Evolutionary conservation across 2,113 vertebrate genomes (phyloP), one percentile per base, ranked within the genome.

Genomic region (Uropsilus gracilis): DNA sequence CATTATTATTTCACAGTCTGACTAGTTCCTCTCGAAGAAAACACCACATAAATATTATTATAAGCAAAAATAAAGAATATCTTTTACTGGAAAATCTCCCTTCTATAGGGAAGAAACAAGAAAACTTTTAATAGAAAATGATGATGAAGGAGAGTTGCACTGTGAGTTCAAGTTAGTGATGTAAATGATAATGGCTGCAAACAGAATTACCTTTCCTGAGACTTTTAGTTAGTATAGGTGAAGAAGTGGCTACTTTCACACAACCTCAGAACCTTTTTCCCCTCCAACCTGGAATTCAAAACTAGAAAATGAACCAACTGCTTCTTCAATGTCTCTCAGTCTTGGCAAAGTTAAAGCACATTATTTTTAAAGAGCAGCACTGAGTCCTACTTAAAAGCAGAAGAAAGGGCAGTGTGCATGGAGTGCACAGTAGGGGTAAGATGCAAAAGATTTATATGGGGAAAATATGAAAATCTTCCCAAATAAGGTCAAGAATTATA

Each of bases 31-130:
- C 75, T 18, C 75, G 39, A 84, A 86, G 28, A 87, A 91, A 84
- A 75, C 11, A 77, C 72, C 53, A 71, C 55, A 63, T 30, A 73
- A 95, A 82, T 82, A 85, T 22, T 83, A 81, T 44, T 68, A 66
- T 53, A 78, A 44, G 2, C 17, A 88, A 63, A 93, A 91, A 9
- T 48, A 63, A 73, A 55, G 34, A 66, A 50, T 76, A 46, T 73
- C 18, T 63, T 76, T 82, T 69, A 78, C 53, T 85, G 48, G 26
- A 12, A 12, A 76, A 71, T 5, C 2, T 71, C 46, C 71, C 26
- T 80, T 42, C 30, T 61, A 18, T 30, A n/a, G 48, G 20, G 18
- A 0, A 90, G 3, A 55, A 24, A 37, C 11, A 7, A 50, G 20
- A 50, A 46, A 28, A n/a, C n/a, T 9, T 73, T 72, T 80, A 64